These are phyloP conservation scores for Diaprepes abbreviatus DNA, from an alignment of 2,888 invertebrate species.

Conservation along the genomic window DNA sequence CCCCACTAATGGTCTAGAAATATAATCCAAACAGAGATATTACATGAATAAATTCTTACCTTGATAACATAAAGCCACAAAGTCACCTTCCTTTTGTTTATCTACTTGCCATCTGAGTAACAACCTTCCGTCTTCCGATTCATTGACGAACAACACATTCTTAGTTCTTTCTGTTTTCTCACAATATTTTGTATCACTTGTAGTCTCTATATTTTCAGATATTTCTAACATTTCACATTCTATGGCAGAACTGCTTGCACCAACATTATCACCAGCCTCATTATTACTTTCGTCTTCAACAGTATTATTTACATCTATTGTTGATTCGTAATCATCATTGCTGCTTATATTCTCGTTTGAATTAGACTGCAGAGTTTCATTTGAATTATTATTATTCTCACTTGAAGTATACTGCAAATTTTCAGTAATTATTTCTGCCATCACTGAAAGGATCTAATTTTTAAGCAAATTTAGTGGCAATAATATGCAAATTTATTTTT, in stretches of 20 bases:
- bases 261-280: slow-evolving; percentile 2
- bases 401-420: neutral
- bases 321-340: neutral
- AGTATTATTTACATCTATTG: neutral
- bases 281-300: neutral
- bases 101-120: slow-evolving; percentile 69
- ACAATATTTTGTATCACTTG: slow-evolving; percentile 29
- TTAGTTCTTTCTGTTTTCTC: slow-evolving; percentile 62
- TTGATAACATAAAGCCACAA: slow-evolving; percentile 71
- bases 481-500: neutral
- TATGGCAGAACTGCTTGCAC: neutral
- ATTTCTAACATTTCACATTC: neutral
- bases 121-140: slow-evolving; percentile 65
- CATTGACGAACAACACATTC: slow-evolving; percentile 58
- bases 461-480: neutral
- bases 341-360: neutral
- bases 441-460: neutral
- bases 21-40: no score
- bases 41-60: slow-evolving; percentile 67
- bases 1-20: no score
- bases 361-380: neutral
- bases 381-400: neutral
- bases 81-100: slow-evolving; percentile 68
- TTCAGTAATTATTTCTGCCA: slow-evolving; percentile 13
- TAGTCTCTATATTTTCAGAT: slow-evolving; percentile 13